Percentiles rank a stretch among this genome's conserved stretches.
phyloP scores from a whole-genome alignment of 2,113 vertebrate species.

The Cyrtonyx montezumae region DNA sequence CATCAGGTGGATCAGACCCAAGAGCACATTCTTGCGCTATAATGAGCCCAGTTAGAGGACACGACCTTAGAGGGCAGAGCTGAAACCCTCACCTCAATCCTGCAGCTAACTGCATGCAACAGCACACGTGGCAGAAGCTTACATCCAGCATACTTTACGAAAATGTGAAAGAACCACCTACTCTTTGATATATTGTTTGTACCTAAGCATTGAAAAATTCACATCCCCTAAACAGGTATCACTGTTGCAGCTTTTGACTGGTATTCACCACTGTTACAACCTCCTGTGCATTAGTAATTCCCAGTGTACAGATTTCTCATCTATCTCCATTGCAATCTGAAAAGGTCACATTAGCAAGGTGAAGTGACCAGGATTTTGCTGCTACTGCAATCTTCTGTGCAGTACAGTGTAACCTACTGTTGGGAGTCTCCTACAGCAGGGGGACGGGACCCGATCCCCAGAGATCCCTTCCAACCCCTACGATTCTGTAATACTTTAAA shows the following conservation, averaged over 20 bases:
- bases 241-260: neutral
- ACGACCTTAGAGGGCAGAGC: rapidly evolving
- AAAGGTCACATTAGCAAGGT: neutral
- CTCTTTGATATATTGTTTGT: neutral
- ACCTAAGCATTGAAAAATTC: neutral
- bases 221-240: neutral
- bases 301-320: neutral
- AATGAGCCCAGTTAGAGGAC: rapidly evolving
- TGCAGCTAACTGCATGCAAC: neutral
- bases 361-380: neutral
- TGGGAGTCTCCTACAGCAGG: too few species aligned
- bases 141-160: neutral
- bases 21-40: rapidly evolving
- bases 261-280: rapidly evolving
- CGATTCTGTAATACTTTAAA: neutral
- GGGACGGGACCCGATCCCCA: too few species aligned
- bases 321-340: neutral
- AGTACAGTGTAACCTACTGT: too few species aligned
- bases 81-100: neutral
- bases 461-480: too few species aligned
- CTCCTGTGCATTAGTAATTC: neutral
- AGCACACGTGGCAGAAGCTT: neutral
- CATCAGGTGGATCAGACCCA: neutral
- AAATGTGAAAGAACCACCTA: neutral
- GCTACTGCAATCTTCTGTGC: neutral